Percentiles rank a stretch among this genome's conserved stretches.
phyloP scores from a whole-genome alignment of 2,113 vertebrate genomes.

The Larimichthys crocea region DNA sequence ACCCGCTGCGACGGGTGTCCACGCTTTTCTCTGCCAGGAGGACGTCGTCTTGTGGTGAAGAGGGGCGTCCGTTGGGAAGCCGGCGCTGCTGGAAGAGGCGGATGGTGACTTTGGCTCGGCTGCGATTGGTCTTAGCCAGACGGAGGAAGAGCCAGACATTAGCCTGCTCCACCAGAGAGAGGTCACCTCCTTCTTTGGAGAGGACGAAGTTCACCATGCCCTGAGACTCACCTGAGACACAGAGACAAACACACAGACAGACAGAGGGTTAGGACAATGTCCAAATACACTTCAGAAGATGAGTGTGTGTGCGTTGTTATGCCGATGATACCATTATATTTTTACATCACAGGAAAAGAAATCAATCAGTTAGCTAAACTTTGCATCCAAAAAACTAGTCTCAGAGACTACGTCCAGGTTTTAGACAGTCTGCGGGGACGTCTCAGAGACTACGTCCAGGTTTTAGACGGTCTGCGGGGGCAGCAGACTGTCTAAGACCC shows the following conservation, averaged over 20 bases:
- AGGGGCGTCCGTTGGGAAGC: slow-evolving; percentile 40
- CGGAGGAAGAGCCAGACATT: slow-evolving; percentile 97
- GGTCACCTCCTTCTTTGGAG: slow-evolving; percentile 91
- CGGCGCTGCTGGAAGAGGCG: slow-evolving; percentile 88
- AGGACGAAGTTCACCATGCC: slow-evolving; percentile 91
- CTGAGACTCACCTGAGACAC: slow-evolving; percentile 84
- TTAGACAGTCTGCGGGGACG: too few species aligned
- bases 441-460: too few species aligned
- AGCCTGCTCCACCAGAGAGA: slow-evolving; percentile 92
- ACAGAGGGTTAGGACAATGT: background rate
- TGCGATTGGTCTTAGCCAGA: slow-evolving; percentile 93
- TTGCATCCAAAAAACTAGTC: too few species aligned
- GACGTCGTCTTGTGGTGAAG: slow-evolving; percentile 73
- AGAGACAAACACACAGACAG: background rate
- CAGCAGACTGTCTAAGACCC: too few species aligned
- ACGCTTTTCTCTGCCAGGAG: slow-evolving; percentile 91
- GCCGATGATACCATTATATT: too few species aligned
- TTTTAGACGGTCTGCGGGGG: too few species aligned
- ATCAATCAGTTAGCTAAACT: too few species aligned
- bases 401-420: too few species aligned
- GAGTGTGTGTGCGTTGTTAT: background rate
- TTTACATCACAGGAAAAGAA: too few species aligned
- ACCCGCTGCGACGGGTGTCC: slow-evolving; percentile 94
- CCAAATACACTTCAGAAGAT: background rate
- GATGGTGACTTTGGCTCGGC: slow-evolving; percentile 91